phyloP scores from a whole-genome alignment of 2,797 vertebrate genomes.

The Channa striata region DNA sequence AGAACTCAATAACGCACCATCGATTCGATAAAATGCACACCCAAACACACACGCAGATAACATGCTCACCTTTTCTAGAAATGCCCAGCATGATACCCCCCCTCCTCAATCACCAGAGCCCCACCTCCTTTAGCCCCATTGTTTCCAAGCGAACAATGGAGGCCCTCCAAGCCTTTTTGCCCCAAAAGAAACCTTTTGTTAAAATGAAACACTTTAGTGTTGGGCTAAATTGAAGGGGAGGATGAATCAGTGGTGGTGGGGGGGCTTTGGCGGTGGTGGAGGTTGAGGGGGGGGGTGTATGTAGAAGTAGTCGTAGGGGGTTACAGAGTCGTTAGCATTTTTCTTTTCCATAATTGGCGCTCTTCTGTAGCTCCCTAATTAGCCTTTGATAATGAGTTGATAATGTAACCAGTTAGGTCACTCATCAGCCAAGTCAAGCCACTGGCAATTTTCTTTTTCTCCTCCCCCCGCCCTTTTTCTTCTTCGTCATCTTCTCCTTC shows the following conservation, averaged over 20 bases:
- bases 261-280: slow-evolving; percentile 43
- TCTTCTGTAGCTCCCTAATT: slow-evolving; percentile 87
- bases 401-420: slow-evolving; percentile 89
- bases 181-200: slow-evolving; percentile 81
- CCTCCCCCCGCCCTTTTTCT: slow-evolving; percentile 19
- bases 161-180: slow-evolving; percentile 66
- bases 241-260: slow-evolving; percentile 55
- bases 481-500: slow-evolving; percentile 27
- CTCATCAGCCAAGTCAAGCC: slow-evolving; percentile 80
- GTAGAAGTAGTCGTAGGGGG: slow-evolving; percentile 44
- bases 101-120: slow-evolving; percentile 73
- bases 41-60: slow-evolving; percentile 48
- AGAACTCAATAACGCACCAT: slow-evolving; percentile 69
- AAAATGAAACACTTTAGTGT: slow-evolving; percentile 84
- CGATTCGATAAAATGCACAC: slow-evolving; percentile 59
- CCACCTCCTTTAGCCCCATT: slow-evolving; percentile 79
- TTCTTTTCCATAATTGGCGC: slow-evolving; percentile 81
- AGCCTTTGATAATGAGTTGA: slow-evolving; percentile 87
- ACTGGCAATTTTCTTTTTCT: slow-evolving; percentile 55
- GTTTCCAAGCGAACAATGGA: slow-evolving; percentile 87
- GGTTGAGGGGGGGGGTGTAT: slow-evolving; percentile 31
- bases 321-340: slow-evolving; percentile 60
- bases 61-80: slow-evolving; percentile 52
- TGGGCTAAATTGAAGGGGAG: slow-evolving; percentile 80
- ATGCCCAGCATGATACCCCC: slow-evolving; percentile 76